A percentile compares a stretch with the other conserved stretches of the same genome.
Conservation (phyloP, 2,113 vertebrate genomes). For the Cygnus buccinator region DNA sequence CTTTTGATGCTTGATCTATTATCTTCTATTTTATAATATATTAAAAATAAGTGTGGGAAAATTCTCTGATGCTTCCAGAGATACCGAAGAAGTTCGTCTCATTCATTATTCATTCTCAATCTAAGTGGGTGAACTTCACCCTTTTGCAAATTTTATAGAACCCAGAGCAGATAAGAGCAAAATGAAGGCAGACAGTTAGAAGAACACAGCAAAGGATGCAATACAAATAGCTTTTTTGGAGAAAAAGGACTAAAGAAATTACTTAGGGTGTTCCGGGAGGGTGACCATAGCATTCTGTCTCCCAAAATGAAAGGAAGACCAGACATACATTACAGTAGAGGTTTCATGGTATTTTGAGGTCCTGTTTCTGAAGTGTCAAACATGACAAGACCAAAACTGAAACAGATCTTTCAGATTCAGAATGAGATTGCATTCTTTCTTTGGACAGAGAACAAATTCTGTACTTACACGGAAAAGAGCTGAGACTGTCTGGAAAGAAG, state of each 20-base stretch:
- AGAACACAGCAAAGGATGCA: background rate
- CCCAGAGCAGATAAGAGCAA: background rate
- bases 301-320: background rate
- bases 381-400: background rate
- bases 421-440: background rate
- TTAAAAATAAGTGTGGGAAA: fast-evolving
- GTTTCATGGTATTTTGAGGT: fast-evolving
- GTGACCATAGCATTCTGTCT: background rate
- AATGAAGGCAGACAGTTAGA: background rate
- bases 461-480: slow-evolving; percentile 29
- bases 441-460: background rate
- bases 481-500: slow-evolving; percentile 52
- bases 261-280: background rate
- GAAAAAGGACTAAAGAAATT: background rate
- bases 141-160: background rate
- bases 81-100: background rate
- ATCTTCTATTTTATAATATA: background rate
- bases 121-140: fast-evolving
- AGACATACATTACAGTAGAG: fast-evolving
- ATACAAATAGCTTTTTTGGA: background rate
- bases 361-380: background rate
- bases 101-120: background rate
- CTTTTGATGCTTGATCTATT: background rate
- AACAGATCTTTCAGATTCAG: fast-evolving
- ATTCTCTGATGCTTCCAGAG: background rate